A percentile compares a stretch with the other conserved stretches of the same genome.
phyloP scores from a whole-genome alignment of 2,797 vertebrate genomes.

The Tangara arthus region DNA sequence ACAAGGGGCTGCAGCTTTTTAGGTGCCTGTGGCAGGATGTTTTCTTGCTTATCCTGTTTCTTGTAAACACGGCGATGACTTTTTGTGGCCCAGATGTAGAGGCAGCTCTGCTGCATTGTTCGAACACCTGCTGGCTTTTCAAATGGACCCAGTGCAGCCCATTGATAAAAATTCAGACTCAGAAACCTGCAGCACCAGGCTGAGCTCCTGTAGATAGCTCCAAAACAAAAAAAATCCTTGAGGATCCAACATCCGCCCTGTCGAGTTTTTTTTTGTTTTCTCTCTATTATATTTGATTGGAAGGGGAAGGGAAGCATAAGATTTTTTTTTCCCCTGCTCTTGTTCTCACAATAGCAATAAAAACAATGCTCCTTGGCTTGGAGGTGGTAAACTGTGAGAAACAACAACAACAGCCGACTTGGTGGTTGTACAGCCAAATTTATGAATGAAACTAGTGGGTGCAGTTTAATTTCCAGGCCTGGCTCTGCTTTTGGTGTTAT shows the following conservation, averaged over 20 bases:
- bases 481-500: not conserved
- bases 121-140: constrained; percentile 75
- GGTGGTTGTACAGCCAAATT: not conserved
- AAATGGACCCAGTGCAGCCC: constrained; percentile 30
- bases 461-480: not conserved
- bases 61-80: constrained; percentile 65
- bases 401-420: constrained; percentile 15
- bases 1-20: constrained; percentile 53
- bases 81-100: constrained; percentile 75
- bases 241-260: constrained; percentile 36
- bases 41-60: constrained; percentile 76
- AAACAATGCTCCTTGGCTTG: constrained; percentile 57
- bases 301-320: constrained; percentile 37
- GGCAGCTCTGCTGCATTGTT: constrained; percentile 75
- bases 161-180: constrained; percentile 67
- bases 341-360: constrained; percentile 51
- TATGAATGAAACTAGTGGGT: constrained; percentile 21
- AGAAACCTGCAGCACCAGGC: not conserved
- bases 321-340: not conserved
- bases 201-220: not conserved
- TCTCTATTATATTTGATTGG: constrained; percentile 40
- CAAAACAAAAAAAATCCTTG: not conserved
- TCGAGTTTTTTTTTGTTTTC: not conserved
- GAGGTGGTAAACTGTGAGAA: constrained; percentile 34
- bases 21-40: constrained; percentile 76